These are phyloP conservation scores for Gymnogyps californianus DNA, from an alignment of 2,113 vertebrate genomes.

Conservation along the genomic window DNA sequence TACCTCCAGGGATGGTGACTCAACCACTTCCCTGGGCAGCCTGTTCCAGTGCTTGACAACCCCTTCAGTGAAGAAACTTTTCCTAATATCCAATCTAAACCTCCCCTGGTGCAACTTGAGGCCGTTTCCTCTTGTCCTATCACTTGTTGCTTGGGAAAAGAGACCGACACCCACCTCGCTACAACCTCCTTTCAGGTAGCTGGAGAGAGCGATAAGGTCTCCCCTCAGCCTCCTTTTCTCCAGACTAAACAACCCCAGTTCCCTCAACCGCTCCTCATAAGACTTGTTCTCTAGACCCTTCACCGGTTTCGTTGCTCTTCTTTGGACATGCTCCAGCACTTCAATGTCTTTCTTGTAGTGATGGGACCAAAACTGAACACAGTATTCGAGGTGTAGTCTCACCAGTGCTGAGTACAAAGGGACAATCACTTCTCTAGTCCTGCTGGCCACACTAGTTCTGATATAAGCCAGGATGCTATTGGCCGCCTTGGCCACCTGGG, in stretches of 20 bases:
- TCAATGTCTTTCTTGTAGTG: too few relatives aligned
- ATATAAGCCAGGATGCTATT: too few relatives aligned
- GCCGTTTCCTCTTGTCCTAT: neutral
- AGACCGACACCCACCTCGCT: accelerated
- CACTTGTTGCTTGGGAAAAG: neutral
- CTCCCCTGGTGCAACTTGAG: neutral
- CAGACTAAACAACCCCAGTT: neutral
- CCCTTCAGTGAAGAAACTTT: neutral
- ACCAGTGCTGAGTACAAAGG: too few relatives aligned
- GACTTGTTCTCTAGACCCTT: neutral
- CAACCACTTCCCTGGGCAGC: neutral
- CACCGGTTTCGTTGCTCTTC: too few relatives aligned
- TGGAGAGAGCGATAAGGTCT: accelerated
- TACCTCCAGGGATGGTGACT: neutral
- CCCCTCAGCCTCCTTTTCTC: neutral
- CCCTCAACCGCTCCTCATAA: accelerated
- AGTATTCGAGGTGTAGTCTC: too few relatives aligned
- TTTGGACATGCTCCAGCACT: too few relatives aligned
- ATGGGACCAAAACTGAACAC: too few relatives aligned
- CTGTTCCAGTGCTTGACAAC: neutral
- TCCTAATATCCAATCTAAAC: neutral
- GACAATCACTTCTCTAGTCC: too few relatives aligned
- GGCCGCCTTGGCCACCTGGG: too few relatives aligned
- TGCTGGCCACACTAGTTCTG: too few relatives aligned
- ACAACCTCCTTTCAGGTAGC: neutral